Evolutionary conservation across 2,113 vertebrate species (phyloP).

Genomic region (Cynocephalus volans): DNA sequence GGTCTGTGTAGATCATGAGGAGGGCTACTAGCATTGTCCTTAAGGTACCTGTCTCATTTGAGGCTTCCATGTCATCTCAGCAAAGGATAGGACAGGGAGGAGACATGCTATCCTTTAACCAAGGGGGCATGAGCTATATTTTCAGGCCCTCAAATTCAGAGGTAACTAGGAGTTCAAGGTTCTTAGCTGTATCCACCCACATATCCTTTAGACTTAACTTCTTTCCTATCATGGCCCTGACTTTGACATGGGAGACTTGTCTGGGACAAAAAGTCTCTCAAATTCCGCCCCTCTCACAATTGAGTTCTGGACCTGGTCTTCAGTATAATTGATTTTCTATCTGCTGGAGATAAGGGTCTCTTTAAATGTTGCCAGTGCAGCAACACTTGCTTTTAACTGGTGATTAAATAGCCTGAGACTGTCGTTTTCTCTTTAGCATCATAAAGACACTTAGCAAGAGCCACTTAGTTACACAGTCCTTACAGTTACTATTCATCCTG

Average conservation of each 20-base stretch:
- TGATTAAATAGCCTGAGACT: not conserved
- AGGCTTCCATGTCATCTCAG: not conserved
- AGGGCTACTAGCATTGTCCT: not conserved
- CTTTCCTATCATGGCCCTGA: not conserved
- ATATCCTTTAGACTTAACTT: not conserved
- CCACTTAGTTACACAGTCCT: not conserved
- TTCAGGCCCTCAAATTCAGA: not conserved
- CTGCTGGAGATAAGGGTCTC: not conserved
- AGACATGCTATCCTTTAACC: not conserved
- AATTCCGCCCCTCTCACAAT: not conserved
- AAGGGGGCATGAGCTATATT: not conserved
- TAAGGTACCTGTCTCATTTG: constrained; percentile 9
- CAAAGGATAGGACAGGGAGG: not conserved
- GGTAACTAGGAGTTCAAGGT: not conserved
- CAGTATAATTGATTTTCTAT: not conserved
- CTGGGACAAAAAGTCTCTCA: not conserved
- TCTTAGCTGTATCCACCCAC: not conserved
- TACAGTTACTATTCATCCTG: not conserved
- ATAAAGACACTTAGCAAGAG: not conserved
- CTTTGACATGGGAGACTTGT: not conserved
- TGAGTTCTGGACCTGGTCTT: not conserved
- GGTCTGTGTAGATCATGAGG: not conserved
- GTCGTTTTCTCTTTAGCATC: constrained; percentile 1
- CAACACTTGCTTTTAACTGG: not conserved
- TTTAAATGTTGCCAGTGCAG: not conserved